Conservation (phyloP, 2,888 invertebrate genomes). For the Apodemia duryi region DNA sequence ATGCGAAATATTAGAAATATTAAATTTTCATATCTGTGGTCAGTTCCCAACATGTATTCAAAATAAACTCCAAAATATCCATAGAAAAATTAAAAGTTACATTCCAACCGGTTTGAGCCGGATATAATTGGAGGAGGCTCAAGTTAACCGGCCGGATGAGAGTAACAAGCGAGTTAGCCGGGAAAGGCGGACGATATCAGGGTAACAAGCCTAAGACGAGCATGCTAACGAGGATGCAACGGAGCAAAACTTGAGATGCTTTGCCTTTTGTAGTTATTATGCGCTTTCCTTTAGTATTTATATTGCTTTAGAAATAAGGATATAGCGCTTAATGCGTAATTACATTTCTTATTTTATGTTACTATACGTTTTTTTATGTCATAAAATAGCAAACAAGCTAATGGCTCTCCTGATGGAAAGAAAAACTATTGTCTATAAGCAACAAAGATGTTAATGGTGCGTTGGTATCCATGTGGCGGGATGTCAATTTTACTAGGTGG, state of each 20-base stretch:
- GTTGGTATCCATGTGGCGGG: no score
- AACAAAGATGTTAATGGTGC: no score
- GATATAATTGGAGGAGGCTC: conserved; percentile 74
- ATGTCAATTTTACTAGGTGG: no score
- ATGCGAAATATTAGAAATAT: no score
- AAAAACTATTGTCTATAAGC: no score
- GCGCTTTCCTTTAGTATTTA: conserved; percentile 7
- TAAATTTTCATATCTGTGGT: no score
- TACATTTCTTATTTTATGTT: background rate
- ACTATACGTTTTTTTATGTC: no score
- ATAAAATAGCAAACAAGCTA: no score
- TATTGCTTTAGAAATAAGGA: background rate
- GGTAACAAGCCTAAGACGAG: conserved; percentile 46
- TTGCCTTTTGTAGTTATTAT: conserved; percentile 27
- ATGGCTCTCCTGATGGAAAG: no score
- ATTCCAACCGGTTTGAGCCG: conserved; percentile 60
- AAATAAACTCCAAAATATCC: background rate
- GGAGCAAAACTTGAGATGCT: conserved; percentile 24
- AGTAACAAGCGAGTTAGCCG: conserved; percentile 63
- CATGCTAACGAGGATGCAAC: conserved; percentile 32
- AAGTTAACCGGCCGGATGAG: conserved; percentile 64
- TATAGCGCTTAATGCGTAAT: background rate
- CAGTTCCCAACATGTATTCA: no score
- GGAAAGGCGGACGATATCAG: conserved; percentile 42
- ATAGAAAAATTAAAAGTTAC: conserved; percentile 48